Conservation (phyloP, 2,113 vertebrate genomes). For the Ahaetulla prasina region DNA sequence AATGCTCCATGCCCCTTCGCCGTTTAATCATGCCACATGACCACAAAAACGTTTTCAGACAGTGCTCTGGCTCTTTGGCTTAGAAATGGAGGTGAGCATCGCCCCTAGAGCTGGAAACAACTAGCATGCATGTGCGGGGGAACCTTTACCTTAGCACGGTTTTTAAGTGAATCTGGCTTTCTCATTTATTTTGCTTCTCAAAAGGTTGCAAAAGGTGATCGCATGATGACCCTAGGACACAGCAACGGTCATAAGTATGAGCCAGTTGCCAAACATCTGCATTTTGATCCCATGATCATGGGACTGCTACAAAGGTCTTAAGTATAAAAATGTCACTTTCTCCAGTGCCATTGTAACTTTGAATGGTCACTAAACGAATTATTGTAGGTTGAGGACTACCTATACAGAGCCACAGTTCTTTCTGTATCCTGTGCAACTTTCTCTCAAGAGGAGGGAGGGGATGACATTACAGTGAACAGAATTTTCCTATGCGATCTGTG, state of each 20-base stretch:
- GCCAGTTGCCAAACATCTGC: not conserved
- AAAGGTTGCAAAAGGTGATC: not conserved
- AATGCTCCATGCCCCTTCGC: too few species aligned
- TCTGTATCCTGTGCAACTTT: not conserved
- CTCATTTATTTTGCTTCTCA: not conserved
- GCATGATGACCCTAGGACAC: not conserved
- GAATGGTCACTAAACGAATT: not conserved
- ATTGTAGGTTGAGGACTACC: not conserved
- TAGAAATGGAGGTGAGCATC: too few species aligned
- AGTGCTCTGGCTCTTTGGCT: too few species aligned
- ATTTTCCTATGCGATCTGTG: not conserved
- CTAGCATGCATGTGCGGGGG: too few species aligned
- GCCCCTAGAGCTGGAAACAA: too few species aligned
- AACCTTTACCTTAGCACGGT: too few species aligned
- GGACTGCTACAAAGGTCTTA: not conserved
- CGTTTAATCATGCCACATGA: too few species aligned
- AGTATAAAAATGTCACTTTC: not conserved
- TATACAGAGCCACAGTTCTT: not conserved
- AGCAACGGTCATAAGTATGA: not conserved
- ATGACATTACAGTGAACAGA: not conserved
- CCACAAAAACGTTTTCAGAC: too few species aligned
- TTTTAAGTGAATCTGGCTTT: not conserved
- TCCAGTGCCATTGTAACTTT: not conserved
- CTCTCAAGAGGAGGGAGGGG: not conserved
- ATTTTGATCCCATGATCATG: not conserved